Conservation (phyloP, 2,113 vertebrate species). For the Xiphophorus hellerii region DNA sequence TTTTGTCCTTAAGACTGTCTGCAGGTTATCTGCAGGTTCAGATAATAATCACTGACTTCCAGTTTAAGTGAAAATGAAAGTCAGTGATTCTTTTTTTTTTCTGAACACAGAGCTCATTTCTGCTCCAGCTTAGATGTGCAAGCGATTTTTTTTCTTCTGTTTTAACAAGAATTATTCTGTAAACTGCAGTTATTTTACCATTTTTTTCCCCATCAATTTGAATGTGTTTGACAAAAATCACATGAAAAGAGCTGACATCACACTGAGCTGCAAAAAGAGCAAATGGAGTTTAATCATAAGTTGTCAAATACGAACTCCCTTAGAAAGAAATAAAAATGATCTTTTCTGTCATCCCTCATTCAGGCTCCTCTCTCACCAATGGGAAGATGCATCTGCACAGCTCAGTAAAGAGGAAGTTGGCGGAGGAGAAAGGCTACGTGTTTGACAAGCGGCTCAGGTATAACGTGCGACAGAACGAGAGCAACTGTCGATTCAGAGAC, state of each 20-base stretch:
- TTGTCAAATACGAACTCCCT: background rate
- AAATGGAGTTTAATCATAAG: background rate
- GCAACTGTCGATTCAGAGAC: conserved; percentile 94
- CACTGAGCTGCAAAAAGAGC: background rate
- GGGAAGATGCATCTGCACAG: conserved; percentile 87
- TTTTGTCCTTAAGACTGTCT: background rate
- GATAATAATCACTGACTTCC: background rate
- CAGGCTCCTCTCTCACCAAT: conserved; percentile 87
- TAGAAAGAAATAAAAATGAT: background rate
- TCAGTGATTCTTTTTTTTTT: background rate
- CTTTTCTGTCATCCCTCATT: conserved; percentile 22
- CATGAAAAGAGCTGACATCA: background rate
- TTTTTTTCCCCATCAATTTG: background rate
- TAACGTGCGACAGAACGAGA: conserved; percentile 95
- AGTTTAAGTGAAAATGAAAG: conserved; percentile 9
- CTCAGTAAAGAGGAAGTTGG: conserved; percentile 91
- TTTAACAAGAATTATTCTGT: background rate
- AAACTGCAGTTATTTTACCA: background rate
- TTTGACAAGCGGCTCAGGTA: conserved; percentile 98
- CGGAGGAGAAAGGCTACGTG: conserved; percentile 91
- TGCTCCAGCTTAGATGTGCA: background rate
- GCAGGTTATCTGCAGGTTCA: no score
- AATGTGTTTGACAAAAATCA: background rate
- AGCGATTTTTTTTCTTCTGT: background rate
- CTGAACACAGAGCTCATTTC: background rate